phyloP scores from a whole-genome alignment of 2,888 invertebrate species.

The Xiphydria camelus region DNA sequence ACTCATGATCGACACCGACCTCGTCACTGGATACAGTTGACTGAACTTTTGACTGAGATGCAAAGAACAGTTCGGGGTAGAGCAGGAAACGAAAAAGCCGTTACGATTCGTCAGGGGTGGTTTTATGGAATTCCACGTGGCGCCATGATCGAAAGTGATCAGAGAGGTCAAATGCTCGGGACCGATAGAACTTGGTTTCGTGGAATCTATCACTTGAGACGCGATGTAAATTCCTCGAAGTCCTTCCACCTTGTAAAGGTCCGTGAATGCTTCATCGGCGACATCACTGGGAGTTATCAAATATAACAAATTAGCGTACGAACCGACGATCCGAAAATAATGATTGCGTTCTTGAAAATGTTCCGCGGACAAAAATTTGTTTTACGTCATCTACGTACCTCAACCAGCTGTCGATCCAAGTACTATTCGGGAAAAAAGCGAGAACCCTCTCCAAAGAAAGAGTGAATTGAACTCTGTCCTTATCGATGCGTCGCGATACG shows the following conservation, averaged over 20 bases:
- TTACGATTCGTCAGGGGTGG: conserved; percentile 72
- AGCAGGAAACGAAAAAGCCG: conserved; percentile 71
- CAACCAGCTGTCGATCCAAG: conserved; percentile 81
- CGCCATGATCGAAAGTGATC: conserved; percentile 87
- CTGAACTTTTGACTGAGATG: conserved; percentile 87
- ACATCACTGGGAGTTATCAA: conserved; percentile 66
- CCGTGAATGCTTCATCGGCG: conserved; percentile 81
- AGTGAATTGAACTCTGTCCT: conserved; percentile 69
- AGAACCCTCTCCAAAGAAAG: conserved; percentile 79
- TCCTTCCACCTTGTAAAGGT: conserved; percentile 85
- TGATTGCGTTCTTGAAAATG: too few species aligned
- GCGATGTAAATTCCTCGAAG: conserved; percentile 88
- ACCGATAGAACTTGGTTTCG: conserved; percentile 61
- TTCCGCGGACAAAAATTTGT: too few species aligned
- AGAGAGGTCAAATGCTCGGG: conserved; percentile 77
- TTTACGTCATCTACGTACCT: conserved; percentile 73
- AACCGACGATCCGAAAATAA: not conserved
- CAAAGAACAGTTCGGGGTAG: conserved; percentile 76
- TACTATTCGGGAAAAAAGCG: conserved; percentile 80
- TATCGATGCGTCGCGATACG: conserved; percentile 72
- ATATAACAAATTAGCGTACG: not conserved
- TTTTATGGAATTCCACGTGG: conserved; percentile 76
- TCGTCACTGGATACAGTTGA: conserved; percentile 78
- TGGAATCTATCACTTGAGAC: conserved; percentile 69
- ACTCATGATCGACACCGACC: conserved; percentile 80